Base-by-base conservation (phyloP, 2,888 invertebrate species). In the Phymatocera aterrima region DNA sequence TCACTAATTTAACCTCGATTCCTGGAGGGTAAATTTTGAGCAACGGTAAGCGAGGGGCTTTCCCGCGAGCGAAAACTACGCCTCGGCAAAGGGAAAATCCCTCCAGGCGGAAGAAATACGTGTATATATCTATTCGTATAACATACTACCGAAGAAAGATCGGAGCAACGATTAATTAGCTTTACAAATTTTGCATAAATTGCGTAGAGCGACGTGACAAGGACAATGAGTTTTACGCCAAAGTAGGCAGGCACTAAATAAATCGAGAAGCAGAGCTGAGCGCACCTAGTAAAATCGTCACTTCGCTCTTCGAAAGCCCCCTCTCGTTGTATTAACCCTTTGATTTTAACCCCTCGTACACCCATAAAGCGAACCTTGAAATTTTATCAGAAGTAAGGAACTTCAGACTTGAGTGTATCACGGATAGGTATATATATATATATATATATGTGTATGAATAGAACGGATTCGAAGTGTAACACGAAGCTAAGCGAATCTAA, bases 191-290 rank as follows among this genome's bases (percentile, higher is more conserved):
- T 12, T 12, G 34, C 3, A 51, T 18, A 18, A 72, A 21, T 18
- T 6, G 2, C 24, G 57, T 18, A 8, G 31, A 15, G 24, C 31
- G 28, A 72, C 72, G 72, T 72, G 72, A 72, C 72, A n/a, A 31
- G 51, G 72, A 72, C 72, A 72, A 48, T 72, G 12, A 72, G 12
- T 51, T 21, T n/a, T 12, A 37, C 18, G n/a, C 51, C 12, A 51
- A 72, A 72, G 51, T 72, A 3, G 31, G 18, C 18, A 68, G 21
- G 68, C 28, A 46, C 24, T 43, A 24, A 12, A 2, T 6, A 31
- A 43, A 72, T 72, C 43, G 72, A n/a, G n/a, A n/a, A n/a, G n/a
- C n/a, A n/a, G n/a, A n/a, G n/a, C n/a, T n/a, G n/a, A n/a, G n/a
- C n/a, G n/a, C n/a, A n/a, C 18, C 31, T 31, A 72, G 37, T 15